These are phyloP conservation scores for Drosophila phalerata DNA, from an alignment of 2,888 invertebrate genomes.

Conservation along the genomic window DNA sequence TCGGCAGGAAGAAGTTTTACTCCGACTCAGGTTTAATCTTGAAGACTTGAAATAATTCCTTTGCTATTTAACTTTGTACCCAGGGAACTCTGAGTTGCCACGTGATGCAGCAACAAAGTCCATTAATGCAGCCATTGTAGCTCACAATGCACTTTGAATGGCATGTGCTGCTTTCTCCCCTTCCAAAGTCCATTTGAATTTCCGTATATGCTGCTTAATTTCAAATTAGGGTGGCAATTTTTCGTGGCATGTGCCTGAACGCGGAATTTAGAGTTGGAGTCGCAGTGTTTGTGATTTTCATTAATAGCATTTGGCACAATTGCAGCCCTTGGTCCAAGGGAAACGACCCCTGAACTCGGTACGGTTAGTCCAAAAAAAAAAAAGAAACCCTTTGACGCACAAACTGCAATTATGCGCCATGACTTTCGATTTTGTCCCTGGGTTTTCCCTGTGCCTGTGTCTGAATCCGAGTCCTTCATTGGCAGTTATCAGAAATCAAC, in stretches of 20 bases:
- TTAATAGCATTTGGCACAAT: constrained; percentile 72
- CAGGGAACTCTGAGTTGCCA: constrained; percentile 5
- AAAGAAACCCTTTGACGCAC: constrained; percentile 51
- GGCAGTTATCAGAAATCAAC: constrained; percentile 62
- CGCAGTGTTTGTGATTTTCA: constrained; percentile 71
- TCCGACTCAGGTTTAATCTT: neutral
- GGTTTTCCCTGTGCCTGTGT: neutral
- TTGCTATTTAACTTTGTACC: constrained; percentile 37
- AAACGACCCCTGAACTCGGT: constrained; percentile 3
- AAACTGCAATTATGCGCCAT: constrained; percentile 69
- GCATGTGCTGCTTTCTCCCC: constrained; percentile 23
- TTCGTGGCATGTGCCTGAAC: constrained; percentile 59
- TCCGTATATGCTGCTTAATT: constrained; percentile 55
- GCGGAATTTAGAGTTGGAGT: constrained; percentile 3
- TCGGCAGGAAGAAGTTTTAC: constrained; percentile 12
- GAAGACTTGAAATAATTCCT: constrained; percentile 43
- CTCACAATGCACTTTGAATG: constrained; percentile 47
- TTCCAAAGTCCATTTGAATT: neutral
- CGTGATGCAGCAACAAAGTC: constrained; percentile 17
- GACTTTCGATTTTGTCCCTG: constrained; percentile 54
- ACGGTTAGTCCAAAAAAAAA: constrained; percentile 10
- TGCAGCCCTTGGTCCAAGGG: constrained; percentile 43
- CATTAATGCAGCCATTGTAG: constrained; percentile 40
- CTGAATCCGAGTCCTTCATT: constrained; percentile 4
- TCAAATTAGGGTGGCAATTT: constrained; percentile 75